A percentile compares a stretch with the other conserved stretches of the same genome.
Evolutionary conservation across 1,140 invertebrate genomes (phyloP).

Genomic region (Penaeus indicus): DNA sequence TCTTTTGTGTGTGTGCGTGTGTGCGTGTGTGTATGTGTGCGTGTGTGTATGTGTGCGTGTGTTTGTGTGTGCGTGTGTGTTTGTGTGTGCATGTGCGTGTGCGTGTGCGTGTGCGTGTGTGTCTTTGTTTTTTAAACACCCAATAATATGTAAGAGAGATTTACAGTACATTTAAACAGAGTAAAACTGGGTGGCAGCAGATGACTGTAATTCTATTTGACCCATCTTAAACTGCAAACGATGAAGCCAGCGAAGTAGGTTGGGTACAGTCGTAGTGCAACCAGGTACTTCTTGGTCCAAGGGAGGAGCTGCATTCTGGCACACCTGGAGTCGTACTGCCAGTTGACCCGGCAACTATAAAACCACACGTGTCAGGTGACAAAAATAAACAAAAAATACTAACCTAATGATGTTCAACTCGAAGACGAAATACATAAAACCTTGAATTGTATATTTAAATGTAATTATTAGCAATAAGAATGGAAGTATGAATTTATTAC

Average conservation of each 20-base stretch:
- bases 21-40: conserved; percentile 1
- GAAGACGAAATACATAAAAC: neutral
- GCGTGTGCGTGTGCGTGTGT: neutral
- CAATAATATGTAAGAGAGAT: neutral
- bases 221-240: conserved; percentile 97
- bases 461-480: too few species aligned
- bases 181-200: conserved; percentile 89
- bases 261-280: conserved; percentile 67
- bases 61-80: neutral
- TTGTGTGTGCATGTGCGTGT: neutral
- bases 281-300: conserved; percentile 70
- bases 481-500: too few species aligned
- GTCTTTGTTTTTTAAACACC: neutral
- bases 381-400: neutral
- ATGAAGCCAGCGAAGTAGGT: conserved; percentile 89
- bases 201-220: conserved; percentile 96
- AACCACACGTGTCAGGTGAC: neutral
- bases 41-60: neutral
- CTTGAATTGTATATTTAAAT: too few species aligned
- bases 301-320: conserved; percentile 79
- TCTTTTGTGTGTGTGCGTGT: neutral
- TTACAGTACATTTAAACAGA: conserved; percentile 75
- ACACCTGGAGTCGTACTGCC: conserved; percentile 89
- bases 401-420: neutral
- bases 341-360: conserved; percentile 90